These are phyloP conservation scores for Apis mellifera DNA, from an alignment of 1,140 invertebrate genomes.

Conservation along the genomic window Amel_HAv3.1 CM009935.2:3868501-3869000, in stretches of 20 bases:
- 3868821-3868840: neutral
- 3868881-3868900: no score
- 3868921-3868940: no score
- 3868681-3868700: constrained; percentile 57
- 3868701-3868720: neutral
- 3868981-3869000: no score
- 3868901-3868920: no score
- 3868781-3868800: neutral
- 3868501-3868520: constrained; percentile 15
- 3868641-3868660: constrained; percentile 61
- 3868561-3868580: neutral
- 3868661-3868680: constrained; percentile 49
- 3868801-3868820: neutral
- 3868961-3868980: no score
- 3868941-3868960: no score
- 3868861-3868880: no score
- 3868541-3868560: constrained; percentile 44
- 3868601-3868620: constrained; percentile 61
- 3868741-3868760: neutral
- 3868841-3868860: no score
- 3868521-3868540: neutral
- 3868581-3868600: constrained; percentile 37
- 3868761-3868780: neutral
- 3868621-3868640: constrained; percentile 43
- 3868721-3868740: neutral